Conservation (phyloP, 2,888 invertebrate genomes). For the Exocentrus adspersus region DNA sequence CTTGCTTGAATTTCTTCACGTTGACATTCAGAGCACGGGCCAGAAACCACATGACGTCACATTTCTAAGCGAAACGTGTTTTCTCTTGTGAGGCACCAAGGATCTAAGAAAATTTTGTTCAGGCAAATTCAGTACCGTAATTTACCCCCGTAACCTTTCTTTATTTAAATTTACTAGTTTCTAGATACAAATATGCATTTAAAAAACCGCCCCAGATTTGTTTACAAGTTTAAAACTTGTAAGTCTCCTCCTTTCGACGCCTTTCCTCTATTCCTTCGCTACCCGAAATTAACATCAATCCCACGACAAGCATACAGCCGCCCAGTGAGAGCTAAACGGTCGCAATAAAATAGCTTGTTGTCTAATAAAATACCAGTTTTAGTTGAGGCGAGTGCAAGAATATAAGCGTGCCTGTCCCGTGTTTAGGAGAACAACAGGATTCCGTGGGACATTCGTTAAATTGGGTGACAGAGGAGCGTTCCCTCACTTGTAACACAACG, state of each 20-base stretch:
- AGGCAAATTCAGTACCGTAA: too few relatives aligned
- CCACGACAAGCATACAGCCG: neutral
- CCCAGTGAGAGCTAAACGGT: neutral
- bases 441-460: constrained; percentile 22
- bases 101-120: too few relatives aligned
- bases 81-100: too few relatives aligned
- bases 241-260: neutral
- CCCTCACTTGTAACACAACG: constrained; percentile 24
- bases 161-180: neutral
- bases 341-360: constrained; percentile 13
- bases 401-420: constrained; percentile 19
- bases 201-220: neutral
- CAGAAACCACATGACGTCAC: too few relatives aligned
- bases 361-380: constrained; percentile 24
- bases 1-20: too few relatives aligned
- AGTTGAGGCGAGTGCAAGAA: constrained; percentile 5
- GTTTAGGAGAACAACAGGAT: constrained; percentile 22
- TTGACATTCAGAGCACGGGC: too few relatives aligned
- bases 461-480: constrained; percentile 20
- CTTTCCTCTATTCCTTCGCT: neutral
- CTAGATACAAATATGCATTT: neutral
- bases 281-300: constrained; percentile 1
- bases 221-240: constrained; percentile 1
- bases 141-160: too few relatives aligned
- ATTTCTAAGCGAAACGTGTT: too few relatives aligned